phyloP scores from a whole-genome alignment of 1,140 invertebrate genomes.

The Batillaria attramentaria region DNA sequence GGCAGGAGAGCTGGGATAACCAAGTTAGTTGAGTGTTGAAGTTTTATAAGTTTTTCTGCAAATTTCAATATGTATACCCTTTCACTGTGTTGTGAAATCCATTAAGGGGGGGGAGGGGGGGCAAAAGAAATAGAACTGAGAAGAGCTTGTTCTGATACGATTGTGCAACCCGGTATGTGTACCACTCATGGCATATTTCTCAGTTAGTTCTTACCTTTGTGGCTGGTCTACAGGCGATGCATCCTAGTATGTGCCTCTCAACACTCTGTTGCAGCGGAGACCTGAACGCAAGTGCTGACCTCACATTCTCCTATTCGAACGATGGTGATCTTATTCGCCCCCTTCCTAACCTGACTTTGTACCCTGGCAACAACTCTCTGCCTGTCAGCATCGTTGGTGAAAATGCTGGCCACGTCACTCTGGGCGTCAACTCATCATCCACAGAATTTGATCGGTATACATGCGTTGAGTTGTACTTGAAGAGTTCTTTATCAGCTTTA shows the following conservation, averaged over 20 bases:
- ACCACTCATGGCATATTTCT: not conserved
- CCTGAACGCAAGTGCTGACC: slow-evolving; percentile 41
- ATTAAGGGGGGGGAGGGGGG: no score
- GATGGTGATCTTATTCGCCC: slow-evolving; percentile 46
- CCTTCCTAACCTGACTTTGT: slow-evolving; percentile 51
- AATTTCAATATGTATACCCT: no score
- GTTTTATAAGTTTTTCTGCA: no score
- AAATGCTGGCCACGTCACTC: slow-evolving; percentile 59
- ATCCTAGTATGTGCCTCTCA: not conserved
- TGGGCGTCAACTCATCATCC: slow-evolving; percentile 63
- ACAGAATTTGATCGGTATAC: slow-evolving; percentile 59
- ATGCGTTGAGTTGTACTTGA: not conserved
- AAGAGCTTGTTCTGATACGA: no score
- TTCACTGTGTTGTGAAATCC: no score
- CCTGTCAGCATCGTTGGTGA: slow-evolving; percentile 45
- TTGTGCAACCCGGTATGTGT: not conserved
- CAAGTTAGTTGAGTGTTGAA: no score
- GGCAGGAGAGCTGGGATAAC: no score
- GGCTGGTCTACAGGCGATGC: not conserved
- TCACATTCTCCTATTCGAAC: slow-evolving; percentile 61
- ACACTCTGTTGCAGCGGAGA: slow-evolving; percentile 38
- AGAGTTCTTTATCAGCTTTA: not conserved
- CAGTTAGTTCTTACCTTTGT: not conserved
- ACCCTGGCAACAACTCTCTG: slow-evolving; percentile 36
- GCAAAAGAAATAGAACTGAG: no score